Conservation (phyloP, 92 coral and sea anemone genomes). For the Palythoa grandis region DNA sequence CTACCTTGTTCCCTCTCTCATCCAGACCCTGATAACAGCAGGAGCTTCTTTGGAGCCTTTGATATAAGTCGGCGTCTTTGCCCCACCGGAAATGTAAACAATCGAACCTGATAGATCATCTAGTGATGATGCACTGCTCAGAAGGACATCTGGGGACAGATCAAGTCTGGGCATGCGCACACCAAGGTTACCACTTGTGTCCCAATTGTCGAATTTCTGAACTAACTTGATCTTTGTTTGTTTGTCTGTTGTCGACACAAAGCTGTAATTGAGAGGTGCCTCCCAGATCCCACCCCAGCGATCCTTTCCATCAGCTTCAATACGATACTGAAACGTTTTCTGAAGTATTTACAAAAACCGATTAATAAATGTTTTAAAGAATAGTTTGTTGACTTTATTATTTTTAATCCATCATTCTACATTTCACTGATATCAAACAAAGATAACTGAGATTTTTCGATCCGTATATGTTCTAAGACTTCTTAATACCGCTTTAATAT, state of each 20-base stretch:
- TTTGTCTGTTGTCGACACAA: conserved; percentile 46
- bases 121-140: conserved; percentile 45
- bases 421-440: too few species aligned
- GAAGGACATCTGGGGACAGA: conserved; percentile 46
- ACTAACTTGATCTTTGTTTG: conserved; percentile 48
- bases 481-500: too few species aligned
- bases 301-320: conserved; percentile 62
- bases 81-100: conserved; percentile 42
- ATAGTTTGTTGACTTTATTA: too few species aligned
- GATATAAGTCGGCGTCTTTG: conserved; percentile 34
- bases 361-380: too few species aligned
- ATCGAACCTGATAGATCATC: conserved; percentile 60
- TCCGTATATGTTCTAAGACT: too few species aligned
- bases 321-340: conserved; percentile 67
- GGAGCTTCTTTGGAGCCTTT: conserved; percentile 44
- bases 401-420: too few species aligned
- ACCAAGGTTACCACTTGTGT: conserved; percentile 37
- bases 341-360: not conserved
- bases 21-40: conserved; percentile 56
- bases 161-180: conserved; percentile 62
- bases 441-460: too few species aligned
- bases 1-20: conserved; percentile 68
- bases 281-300: conserved; percentile 68
- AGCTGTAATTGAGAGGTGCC: conserved; percentile 53
- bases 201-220: conserved; percentile 48